A percentile compares a stretch with the other conserved stretches of the same genome.
Evolutionary conservation across 2,888 invertebrate genomes (phyloP).

Genomic region (Nephrotoma flavescens): DNA sequence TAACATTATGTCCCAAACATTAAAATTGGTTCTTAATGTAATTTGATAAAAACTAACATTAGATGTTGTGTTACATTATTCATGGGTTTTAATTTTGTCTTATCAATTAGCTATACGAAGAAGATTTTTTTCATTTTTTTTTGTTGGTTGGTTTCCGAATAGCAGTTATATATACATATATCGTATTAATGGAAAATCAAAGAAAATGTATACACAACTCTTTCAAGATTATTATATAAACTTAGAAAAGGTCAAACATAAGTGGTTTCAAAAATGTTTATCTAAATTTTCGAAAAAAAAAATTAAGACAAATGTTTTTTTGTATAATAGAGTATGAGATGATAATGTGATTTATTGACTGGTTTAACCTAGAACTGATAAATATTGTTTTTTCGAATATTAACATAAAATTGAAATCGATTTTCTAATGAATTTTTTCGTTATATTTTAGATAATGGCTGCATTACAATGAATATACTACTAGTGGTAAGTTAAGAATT

Average conservation of each 20-base stretch:
- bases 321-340: not conserved
- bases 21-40: not conserved
- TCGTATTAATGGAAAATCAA: not conserved
- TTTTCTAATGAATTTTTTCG: not conserved
- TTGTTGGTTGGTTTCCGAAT: not conserved
- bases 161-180: not conserved
- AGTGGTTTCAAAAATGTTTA: not conserved
- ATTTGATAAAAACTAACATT: not conserved
- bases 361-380: not conserved
- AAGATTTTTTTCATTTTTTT: not conserved
- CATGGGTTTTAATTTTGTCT: not conserved
- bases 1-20: not conserved
- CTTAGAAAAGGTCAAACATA: not conserved
- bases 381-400: not conserved
- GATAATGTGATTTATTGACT: not conserved
- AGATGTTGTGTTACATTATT: not conserved
- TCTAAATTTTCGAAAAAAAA: not conserved
- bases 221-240: not conserved
- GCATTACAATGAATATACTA: too few relatives aligned
- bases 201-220: not conserved
- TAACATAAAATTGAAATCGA: not conserved
- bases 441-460: not conserved
- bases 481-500: not conserved
- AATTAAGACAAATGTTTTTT: not conserved
- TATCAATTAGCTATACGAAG: not conserved